These are phyloP conservation scores for Diachasma alloeum DNA, from an alignment of 1,140 invertebrate species.

Conservation along the genomic window DNA sequence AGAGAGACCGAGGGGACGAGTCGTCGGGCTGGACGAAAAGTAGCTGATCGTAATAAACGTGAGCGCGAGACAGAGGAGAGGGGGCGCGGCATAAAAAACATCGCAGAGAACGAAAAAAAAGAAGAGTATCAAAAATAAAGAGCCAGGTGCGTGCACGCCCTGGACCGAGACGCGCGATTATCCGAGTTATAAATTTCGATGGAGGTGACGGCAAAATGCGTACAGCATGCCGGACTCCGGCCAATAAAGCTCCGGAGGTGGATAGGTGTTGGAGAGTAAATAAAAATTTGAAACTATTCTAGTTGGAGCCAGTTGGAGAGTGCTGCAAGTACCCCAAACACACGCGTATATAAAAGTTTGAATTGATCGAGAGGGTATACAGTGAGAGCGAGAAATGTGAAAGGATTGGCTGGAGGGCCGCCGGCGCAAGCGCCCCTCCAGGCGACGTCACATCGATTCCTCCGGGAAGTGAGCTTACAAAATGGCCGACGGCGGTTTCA, in stretches of 20 bases:
- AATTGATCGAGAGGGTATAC: constrained; percentile 52
- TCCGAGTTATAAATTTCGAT: constrained; percentile 34
- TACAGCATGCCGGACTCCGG: neutral
- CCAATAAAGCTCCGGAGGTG: neutral
- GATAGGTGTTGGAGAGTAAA: neutral
- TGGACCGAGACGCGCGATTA: constrained; percentile 25
- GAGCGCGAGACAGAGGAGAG: neutral
- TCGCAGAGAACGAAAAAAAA: neutral
- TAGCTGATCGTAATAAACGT: constrained; percentile 19
- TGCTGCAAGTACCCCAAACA: constrained; percentile 13
- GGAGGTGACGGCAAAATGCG: neutral
- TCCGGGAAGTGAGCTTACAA: constrained; percentile 64
- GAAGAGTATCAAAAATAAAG: neutral
- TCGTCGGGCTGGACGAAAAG: constrained; percentile 19
- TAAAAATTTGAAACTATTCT: neutral
- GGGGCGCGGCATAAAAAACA: constrained; percentile 28
- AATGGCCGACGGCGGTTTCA: constrained; percentile 64
- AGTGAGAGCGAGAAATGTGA: constrained; percentile 29
- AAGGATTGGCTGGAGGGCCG: constrained; percentile 49
- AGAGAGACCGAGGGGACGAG: neutral
- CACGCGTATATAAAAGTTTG: constrained; percentile 31
- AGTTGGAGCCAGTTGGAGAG: too few relatives aligned
- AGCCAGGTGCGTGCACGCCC: constrained; percentile 33
- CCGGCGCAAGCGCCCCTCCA: constrained; percentile 63
- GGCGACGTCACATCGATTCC: constrained; percentile 66